Percentiles rank a stretch among this genome's conserved stretches.
These are phyloP conservation scores for Platorchestia sp. DNA, from an alignment of 1,140 invertebrate species.

Conservation along the genomic window DNA sequence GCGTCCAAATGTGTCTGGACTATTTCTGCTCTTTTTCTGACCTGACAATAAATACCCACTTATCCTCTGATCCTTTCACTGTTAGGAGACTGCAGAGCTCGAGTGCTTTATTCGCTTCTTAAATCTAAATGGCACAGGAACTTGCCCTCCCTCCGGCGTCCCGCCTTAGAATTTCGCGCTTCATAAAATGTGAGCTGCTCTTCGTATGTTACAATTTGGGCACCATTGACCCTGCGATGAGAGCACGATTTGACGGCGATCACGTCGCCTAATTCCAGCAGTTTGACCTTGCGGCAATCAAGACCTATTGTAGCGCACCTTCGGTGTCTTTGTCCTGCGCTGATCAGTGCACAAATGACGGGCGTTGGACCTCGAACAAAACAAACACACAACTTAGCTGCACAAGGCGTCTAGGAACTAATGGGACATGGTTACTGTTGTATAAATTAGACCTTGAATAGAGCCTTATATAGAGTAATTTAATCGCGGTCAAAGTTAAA, in stretches of 20 bases:
- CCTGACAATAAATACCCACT: neutral
- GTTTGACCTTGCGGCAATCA: neutral
- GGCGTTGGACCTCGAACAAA: neutral
- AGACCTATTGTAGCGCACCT: neutral
- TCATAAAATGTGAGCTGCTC: neutral
- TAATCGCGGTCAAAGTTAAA: neutral
- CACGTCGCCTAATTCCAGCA: neutral
- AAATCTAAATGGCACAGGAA: neutral
- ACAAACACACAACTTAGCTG: neutral
- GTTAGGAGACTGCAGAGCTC: neutral
- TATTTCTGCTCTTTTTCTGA: neutral
- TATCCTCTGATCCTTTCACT: neutral
- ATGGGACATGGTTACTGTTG: neutral
- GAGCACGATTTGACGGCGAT: neutral
- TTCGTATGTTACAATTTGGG: conserved; percentile 1
- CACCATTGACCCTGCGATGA: neutral
- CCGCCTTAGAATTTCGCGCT: neutral
- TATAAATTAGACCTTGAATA: neutral
- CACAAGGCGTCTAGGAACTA: neutral
- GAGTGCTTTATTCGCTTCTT: neutral
- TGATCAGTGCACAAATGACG: neutral
- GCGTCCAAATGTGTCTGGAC: neutral
- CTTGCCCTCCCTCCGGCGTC: neutral
- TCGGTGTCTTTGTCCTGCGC: neutral
- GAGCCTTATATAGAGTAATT: neutral